Base-by-base conservation (phyloP, 2,888 invertebrate species). In the Coelinius sp. region DNA sequence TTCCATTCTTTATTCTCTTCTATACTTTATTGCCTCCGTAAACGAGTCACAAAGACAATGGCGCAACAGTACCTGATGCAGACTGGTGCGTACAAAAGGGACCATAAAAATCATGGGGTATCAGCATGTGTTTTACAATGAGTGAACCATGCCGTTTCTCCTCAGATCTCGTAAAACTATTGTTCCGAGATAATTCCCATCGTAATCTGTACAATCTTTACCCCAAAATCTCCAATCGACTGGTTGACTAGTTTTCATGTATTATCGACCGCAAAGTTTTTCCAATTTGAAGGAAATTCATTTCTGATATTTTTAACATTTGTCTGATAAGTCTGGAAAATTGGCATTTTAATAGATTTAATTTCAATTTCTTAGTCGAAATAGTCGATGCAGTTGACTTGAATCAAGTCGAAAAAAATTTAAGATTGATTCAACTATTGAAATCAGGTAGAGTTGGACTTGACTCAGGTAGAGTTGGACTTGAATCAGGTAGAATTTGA, bases 71-170 rank as follows among this genome's bases (percentile, higher is more conserved):
- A 63, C 41, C 63, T 63, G 41, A 24, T 44, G n/a, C 63, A 31
- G 7, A 20, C 59, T 59, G 59, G 59, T 59, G 59, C 35, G 27
- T 41, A 5, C 63, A 12, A 49, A 49, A 24, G 63, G 20, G 41
- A 24, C 63, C 63, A 25, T 63, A 38, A 41, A 41, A 63, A 6
- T 22, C 38, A 41, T 22, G 22, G 63, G 41, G 22, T 63, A 41
- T 44, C 25, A 38, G 14, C 56, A 56, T 56, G 56, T 63, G 38
- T 63, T 63, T 63, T 63, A 63, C 63, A 41, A 63, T 63, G 38
- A 41, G 63, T 24, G 6, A 25, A 63, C 41, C n/a, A 44, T 63
- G 63, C 41, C 63, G 41, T 63, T 24, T 38, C 41, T n/a, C 12
- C 41, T 63, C 8, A 24, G 24, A 44, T 63, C 41, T 63, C 25